Percentiles rank a stretch among this genome's conserved stretches.
These are phyloP conservation scores for Burhinus oedicnemus DNA, from an alignment of 2,113 vertebrate species.

Conservation along the genomic window DNA sequence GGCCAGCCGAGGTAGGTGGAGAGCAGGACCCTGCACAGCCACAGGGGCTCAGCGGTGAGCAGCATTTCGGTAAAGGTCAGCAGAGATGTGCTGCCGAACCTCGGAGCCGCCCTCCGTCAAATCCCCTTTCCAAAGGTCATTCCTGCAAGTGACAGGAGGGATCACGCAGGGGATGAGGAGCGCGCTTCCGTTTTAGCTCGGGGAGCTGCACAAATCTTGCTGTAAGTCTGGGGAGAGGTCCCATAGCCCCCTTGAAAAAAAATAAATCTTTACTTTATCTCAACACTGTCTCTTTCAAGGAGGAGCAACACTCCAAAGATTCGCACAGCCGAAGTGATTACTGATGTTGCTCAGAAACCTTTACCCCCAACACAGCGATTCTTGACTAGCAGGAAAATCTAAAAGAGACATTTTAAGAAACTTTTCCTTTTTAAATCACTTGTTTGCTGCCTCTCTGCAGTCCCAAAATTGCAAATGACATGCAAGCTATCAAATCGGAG, in stretches of 20 bases:
- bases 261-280: background rate
- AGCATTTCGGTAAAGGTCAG: background rate
- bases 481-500: background rate
- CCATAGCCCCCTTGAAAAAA: background rate
- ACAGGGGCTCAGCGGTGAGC: background rate
- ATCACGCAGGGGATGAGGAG: background rate
- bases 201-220: background rate
- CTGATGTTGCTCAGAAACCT: background rate
- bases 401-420: background rate
- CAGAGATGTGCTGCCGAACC: background rate
- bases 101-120: background rate
- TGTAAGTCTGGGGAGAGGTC: background rate
- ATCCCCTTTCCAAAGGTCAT: background rate
- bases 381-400: background rate
- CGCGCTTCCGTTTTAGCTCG: background rate
- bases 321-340: background rate
- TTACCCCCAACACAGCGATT: background rate
- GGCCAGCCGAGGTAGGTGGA: rapidly evolving
- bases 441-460: background rate
- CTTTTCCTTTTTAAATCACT: background rate
- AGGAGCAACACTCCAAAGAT: background rate
- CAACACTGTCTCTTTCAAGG: background rate
- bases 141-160: background rate
- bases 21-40: background rate
- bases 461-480: background rate